These are phyloP conservation scores for Neodiprion fabricii DNA, from an alignment of 1,140 invertebrate genomes.

Conservation along the genomic window DNA sequence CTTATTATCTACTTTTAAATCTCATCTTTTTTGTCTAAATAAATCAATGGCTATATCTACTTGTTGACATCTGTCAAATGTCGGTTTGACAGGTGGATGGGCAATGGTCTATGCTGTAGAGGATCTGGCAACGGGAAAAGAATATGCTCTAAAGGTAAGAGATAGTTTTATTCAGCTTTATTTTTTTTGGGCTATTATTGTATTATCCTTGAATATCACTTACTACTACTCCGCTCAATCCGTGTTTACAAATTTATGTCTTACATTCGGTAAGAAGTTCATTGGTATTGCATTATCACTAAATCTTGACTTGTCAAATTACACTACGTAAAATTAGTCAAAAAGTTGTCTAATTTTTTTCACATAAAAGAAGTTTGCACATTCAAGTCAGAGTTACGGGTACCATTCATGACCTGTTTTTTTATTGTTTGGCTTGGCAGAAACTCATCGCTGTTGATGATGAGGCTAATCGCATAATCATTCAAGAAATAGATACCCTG, in stretches of 20 bases:
- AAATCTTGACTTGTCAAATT: too few relatives aligned
- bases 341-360: too few relatives aligned
- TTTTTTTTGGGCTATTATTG: constrained; percentile 17
- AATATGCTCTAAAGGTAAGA: constrained; percentile 86
- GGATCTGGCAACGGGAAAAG: constrained; percentile 83
- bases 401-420: constrained; percentile 2
- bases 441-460: constrained; percentile 81
- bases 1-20: constrained; percentile 15
- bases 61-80: constrained; percentile 44
- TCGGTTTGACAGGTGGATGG: constrained; percentile 81
- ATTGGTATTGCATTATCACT: too few relatives aligned
- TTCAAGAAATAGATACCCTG: constrained; percentile 80
- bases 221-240: too few relatives aligned
- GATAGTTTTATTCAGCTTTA: constrained; percentile 1
- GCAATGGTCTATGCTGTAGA: constrained; percentile 93
- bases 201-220: too few relatives aligned
- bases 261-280: too few relatives aligned
- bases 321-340: too few relatives aligned
- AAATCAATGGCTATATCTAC: constrained; percentile 12
- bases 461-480: constrained; percentile 76
- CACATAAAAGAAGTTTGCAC: too few relatives aligned
- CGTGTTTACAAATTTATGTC: too few relatives aligned
- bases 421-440: constrained; percentile 48
- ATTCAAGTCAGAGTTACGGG: too few relatives aligned
- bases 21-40: constrained; percentile 9